These are phyloP conservation scores for Caenorhabditis sp. DNA, from an alignment of 2,888 invertebrate species.

Conservation along the genomic window DNA sequence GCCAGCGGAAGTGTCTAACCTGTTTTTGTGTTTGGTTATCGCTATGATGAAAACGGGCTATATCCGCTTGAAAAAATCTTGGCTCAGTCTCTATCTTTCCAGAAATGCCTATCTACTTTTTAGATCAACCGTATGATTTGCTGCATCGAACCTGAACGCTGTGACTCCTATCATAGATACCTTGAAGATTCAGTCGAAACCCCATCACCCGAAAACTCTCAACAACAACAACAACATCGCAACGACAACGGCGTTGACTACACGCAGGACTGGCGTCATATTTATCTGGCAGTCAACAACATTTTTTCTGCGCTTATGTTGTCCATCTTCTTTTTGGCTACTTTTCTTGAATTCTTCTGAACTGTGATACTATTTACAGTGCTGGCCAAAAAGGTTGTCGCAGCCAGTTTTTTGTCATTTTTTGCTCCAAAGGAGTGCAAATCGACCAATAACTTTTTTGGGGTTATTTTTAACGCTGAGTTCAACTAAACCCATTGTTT, in stretches of 20 bases:
- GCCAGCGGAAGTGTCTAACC: too few species aligned
- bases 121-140: slow-evolving; percentile 64
- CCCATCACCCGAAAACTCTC: neutral
- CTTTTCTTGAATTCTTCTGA: slow-evolving; percentile 32
- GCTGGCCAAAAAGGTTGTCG: too few species aligned
- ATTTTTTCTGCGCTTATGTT: slow-evolving; percentile 64
- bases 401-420: too few species aligned
- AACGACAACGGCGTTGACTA: slow-evolving; percentile 40
- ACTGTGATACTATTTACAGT: too few species aligned
- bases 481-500: too few species aligned
- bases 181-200: slow-evolving; percentile 48
- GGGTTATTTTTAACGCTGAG: too few species aligned
- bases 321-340: slow-evolving; percentile 60
- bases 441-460: too few species aligned
- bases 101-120: neutral
- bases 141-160: slow-evolving; percentile 66
- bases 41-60: too few species aligned
- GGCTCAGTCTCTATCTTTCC: too few species aligned
- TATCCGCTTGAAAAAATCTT: too few species aligned
- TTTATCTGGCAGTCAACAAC: slow-evolving; percentile 67
- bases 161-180: slow-evolving; percentile 59
- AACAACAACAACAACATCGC: neutral
- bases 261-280: slow-evolving; percentile 68
- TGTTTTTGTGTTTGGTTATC: too few species aligned
- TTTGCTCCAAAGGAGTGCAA: too few species aligned